Conservation (phyloP, 1,140 invertebrate species). For the Teleopsis dalmanni region DNA sequence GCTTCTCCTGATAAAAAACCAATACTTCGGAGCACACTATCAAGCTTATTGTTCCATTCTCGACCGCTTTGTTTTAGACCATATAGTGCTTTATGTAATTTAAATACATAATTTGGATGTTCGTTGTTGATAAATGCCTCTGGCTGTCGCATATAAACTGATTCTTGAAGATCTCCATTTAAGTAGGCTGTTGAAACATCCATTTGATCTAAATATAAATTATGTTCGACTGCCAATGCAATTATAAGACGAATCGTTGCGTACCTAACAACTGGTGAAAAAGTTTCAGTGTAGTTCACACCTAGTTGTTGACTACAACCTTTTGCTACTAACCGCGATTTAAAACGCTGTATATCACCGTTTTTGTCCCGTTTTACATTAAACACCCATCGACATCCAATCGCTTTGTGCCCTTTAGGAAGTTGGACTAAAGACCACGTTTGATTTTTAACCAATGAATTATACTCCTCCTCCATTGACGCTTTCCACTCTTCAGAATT, state of each 20-base stretch:
- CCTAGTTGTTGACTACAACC: conserved; percentile 28
- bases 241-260: conserved; percentile 25
- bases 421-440: conserved; percentile 13
- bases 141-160: conserved; percentile 12
- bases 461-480: conserved; percentile 18
- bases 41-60: conserved; percentile 28
- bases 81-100: conserved; percentile 20
- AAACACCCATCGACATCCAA: conserved; percentile 16
- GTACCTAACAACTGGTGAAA: conserved; percentile 30
- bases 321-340: conserved; percentile 40
- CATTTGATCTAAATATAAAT: conserved; percentile 11
- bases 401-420: conserved; percentile 7
- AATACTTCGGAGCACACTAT: conserved; percentile 20
- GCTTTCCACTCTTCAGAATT: conserved; percentile 14
- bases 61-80: conserved; percentile 16
- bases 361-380: conserved; percentile 20
- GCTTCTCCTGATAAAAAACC: conserved; percentile 20
- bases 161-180: conserved; percentile 8
- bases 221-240: conserved; percentile 15
- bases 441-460: conserved; percentile 13
- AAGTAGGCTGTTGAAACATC: conserved; percentile 8
- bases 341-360: conserved; percentile 21
- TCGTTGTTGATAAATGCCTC: not conserved
- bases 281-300: conserved; percentile 38
- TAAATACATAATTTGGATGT: conserved; percentile 17